These are phyloP conservation scores for Hyaena hyaena DNA, from an alignment of 2,113 vertebrate genomes.

Conservation along the genomic window DNA sequence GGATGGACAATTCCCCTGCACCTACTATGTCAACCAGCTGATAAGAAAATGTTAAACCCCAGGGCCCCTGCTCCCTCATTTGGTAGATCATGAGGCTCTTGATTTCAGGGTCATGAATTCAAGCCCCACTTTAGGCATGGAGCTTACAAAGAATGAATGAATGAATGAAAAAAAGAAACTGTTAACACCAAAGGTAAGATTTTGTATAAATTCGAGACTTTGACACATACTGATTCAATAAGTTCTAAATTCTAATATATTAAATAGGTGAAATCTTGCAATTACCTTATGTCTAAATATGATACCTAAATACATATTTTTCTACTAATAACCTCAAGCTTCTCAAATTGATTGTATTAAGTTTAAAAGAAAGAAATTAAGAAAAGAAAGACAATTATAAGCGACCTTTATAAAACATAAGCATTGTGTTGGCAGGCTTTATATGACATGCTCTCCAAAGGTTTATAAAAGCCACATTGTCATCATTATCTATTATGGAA, in stretches of 20 bases:
- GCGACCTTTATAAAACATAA: slow-evolving; percentile 74
- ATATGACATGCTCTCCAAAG: slow-evolving; percentile 41
- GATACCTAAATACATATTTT: slow-evolving; percentile 31
- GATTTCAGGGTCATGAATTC: neutral
- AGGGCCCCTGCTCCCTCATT: neutral
- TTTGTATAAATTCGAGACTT: neutral
- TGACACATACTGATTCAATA: neutral
- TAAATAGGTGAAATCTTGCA: slow-evolving; percentile 39
- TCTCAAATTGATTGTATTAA: slow-evolving; percentile 67
- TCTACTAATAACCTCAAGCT: slow-evolving; percentile 49
- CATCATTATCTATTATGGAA: slow-evolving; percentile 62
- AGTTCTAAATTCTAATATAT: neutral
- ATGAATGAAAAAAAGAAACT: neutral
- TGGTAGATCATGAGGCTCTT: neutral
- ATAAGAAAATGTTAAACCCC: neutral
- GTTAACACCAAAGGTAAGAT: neutral
- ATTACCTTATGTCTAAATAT: slow-evolving; percentile 34
- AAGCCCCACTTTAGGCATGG: neutral
- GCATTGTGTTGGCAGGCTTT: slow-evolving; percentile 35
- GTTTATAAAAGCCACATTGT: slow-evolving; percentile 59
- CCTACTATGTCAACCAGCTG: neutral
- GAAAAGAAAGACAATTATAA: slow-evolving; percentile 64
- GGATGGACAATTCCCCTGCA: neutral
- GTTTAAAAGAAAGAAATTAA: slow-evolving; percentile 40
- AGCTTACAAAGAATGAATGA: neutral